phyloP scores from a whole-genome alignment of 2,888 invertebrate species.

The Labia minor region DNA sequence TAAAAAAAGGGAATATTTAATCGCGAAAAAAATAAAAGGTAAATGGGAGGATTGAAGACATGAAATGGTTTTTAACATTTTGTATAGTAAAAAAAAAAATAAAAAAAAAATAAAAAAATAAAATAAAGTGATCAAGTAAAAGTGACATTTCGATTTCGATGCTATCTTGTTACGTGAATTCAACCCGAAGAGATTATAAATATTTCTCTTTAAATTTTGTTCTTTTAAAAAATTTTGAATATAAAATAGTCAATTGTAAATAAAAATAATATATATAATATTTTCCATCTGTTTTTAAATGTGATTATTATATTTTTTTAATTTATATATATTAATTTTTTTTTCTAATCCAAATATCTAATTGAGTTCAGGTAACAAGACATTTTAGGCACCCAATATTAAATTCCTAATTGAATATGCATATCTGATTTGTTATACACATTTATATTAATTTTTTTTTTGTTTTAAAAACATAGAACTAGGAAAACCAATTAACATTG shows the following conservation, averaged over 20 bases:
- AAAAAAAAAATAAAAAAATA: too few species aligned
- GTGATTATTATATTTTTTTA: background rate
- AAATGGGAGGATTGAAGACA: too few species aligned
- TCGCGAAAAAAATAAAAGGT: background rate
- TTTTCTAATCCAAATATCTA: background rate
- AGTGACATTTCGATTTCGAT: background rate
- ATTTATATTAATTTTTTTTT: slow-evolving; percentile 14
- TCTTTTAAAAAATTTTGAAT: background rate
- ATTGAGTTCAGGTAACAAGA: slow-evolving; percentile 21
- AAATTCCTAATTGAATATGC: slow-evolving; percentile 24
- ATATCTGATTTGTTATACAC: slow-evolving; percentile 9
- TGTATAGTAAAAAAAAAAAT: background rate
- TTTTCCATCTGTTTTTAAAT: too few species aligned
- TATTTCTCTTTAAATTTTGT: too few species aligned
- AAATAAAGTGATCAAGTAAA: too few species aligned
- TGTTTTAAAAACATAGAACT: background rate
- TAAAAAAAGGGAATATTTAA: background rate
- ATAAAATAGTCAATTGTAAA: background rate
- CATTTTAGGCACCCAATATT: slow-evolving; percentile 19
- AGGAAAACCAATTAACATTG: background rate
- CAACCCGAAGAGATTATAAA: background rate
- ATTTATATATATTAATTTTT: background rate
- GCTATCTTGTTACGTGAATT: background rate
- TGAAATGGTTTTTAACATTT: background rate
- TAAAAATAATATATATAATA: too few species aligned